Percentiles rank a stretch among this genome's conserved stretches.
phyloP scores from a whole-genome alignment of 2,797 vertebrate species.

The Coilia nasus region DNA sequence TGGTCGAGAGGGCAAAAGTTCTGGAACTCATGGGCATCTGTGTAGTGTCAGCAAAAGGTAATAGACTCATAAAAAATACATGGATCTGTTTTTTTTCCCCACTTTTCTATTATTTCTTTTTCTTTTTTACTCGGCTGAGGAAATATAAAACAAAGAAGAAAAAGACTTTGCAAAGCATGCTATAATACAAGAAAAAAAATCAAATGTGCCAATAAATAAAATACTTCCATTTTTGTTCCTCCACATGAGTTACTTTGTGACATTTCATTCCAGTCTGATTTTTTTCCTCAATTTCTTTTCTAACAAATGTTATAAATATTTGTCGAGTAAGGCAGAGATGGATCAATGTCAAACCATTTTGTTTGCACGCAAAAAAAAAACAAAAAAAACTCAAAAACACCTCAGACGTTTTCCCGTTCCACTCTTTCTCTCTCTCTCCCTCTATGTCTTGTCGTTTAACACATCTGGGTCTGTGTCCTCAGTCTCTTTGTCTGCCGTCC shows the following conservation, averaged over 20 bases:
- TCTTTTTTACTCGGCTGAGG: conserved; percentile 55
- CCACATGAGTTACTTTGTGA: not conserved
- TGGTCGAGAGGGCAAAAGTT: conserved; percentile 51
- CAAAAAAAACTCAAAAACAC: conserved; percentile 35
- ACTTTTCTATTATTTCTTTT: not conserved
- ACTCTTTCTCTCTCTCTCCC: not conserved
- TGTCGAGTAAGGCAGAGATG: conserved; percentile 64
- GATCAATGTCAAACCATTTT: conserved; percentile 52
- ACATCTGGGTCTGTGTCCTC: not conserved
- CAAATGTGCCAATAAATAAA: conserved; percentile 60
- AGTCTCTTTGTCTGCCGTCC: not conserved
- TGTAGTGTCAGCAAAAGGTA: conserved; percentile 55
- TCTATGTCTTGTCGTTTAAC: not conserved
- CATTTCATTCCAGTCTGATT: not conserved
- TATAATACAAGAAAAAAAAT: conserved; percentile 61
- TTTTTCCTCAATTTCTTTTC: conserved; percentile 35
- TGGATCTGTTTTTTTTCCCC: conserved; percentile 54
- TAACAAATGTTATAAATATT: conserved; percentile 50
- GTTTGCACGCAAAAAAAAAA: conserved; percentile 52
- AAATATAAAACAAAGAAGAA: conserved; percentile 60
- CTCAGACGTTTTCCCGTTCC: not conserved
- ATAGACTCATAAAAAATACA: conserved; percentile 58
- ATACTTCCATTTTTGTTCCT: conserved; percentile 54
- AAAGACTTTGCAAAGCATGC: conserved; percentile 63
- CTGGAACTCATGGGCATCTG: conserved; percentile 61